phyloP scores from a whole-genome alignment of 2,888 invertebrate genomes.

The Chouioia cunea region DNA sequence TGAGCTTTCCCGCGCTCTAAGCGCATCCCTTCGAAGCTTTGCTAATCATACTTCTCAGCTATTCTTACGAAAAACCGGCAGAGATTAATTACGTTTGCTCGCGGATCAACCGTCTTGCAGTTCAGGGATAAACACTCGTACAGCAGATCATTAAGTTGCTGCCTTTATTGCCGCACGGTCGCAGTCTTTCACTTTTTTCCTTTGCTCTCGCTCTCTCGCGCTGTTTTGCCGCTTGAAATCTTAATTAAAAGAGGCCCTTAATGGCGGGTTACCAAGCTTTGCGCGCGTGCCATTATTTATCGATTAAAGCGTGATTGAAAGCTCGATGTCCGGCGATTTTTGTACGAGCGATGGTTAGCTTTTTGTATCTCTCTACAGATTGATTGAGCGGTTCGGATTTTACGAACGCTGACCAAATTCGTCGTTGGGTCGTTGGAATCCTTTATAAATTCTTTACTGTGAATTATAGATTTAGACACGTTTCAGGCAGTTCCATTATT shows the following conservation, averaged over 20 bases:
- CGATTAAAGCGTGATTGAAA: not conserved
- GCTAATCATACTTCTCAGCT: constrained; percentile 7
- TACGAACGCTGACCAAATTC: too few relatives aligned
- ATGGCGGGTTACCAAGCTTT: constrained; percentile 5
- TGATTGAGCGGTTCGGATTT: not conserved
- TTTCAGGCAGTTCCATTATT: too few relatives aligned
- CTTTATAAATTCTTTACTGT: too few relatives aligned
- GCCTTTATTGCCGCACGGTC: not conserved
- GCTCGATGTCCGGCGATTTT: not conserved
- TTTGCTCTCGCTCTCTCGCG: not conserved
- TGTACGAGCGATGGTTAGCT: not conserved
- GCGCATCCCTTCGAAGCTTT: too few relatives aligned
- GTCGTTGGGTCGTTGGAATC: too few relatives aligned
- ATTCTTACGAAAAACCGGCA: too few relatives aligned
- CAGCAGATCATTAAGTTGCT: constrained; percentile 15
- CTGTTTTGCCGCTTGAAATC: constrained; percentile 15
- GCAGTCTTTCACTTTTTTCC: not conserved
- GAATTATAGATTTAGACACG: too few relatives aligned
- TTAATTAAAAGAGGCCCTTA: constrained; percentile 33
- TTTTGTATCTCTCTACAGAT: not conserved
- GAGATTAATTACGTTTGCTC: too few relatives aligned
- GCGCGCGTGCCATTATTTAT: not conserved
- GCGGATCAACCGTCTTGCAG: not conserved
- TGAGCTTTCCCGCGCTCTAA: not conserved
- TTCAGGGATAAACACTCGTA: constrained; percentile 6